These are phyloP conservation scores for Actinostola sp. DNA, from an alignment of 92 coral and sea anemone species.

Conservation along the genomic window DNA sequence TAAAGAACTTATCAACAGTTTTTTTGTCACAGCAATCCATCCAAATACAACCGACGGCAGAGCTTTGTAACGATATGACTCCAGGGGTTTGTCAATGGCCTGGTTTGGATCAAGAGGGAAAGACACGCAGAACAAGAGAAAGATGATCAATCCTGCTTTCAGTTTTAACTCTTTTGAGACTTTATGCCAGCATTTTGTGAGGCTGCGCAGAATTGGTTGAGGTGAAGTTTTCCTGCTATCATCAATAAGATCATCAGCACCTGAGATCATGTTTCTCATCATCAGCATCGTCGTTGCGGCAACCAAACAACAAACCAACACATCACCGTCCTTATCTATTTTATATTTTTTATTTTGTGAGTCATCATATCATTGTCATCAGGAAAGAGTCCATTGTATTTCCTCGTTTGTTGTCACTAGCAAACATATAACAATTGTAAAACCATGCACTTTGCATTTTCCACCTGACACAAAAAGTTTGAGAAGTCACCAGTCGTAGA, in stretches of 20 bases:
- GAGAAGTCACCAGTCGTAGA: conserved; percentile 13
- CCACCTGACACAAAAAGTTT: conserved; percentile 35
- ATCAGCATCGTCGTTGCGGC: not conserved
- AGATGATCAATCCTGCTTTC: conserved; percentile 82
- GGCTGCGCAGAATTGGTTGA: conserved; percentile 52
- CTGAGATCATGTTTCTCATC: no score
- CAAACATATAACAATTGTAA: no score
- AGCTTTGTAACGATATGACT: conserved; percentile 19
- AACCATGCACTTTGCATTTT: not conserved
- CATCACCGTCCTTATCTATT: no score
- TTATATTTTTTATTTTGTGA: no score
- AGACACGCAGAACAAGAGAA: conserved; percentile 76
- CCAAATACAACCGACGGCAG: conserved; percentile 64
- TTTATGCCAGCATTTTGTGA: conserved; percentile 64
- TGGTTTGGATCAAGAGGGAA: conserved; percentile 72
- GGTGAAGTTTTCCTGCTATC: no score
- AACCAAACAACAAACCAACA: no score
- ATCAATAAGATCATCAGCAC: no score
- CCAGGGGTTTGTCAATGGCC: conserved; percentile 57
- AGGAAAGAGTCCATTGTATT: not conserved
- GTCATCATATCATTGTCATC: no score
- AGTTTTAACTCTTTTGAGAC: conserved; percentile 46
- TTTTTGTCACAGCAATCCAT: conserved; percentile 54
- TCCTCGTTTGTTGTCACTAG: not conserved
- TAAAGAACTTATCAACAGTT: conserved; percentile 71